Percentiles rank a stretch among this genome's conserved stretches.
Evolutionary conservation across 2,113 vertebrate genomes (phyloP).

Genomic region (Colossoma macropomum): DNA sequence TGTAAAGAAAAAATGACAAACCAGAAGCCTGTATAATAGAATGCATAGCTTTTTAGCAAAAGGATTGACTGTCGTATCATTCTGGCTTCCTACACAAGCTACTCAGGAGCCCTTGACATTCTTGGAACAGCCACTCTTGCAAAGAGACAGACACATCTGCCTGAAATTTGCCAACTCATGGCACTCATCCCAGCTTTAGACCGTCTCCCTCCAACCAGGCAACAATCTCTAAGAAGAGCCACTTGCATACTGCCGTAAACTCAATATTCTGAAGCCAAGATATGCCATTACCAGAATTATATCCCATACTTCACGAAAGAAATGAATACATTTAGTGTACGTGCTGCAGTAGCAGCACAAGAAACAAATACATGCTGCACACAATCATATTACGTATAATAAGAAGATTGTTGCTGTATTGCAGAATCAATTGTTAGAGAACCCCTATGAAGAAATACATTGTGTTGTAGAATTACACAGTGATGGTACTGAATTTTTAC

Average conservation of each 20-base stretch:
- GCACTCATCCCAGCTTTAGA: constrained; percentile 41
- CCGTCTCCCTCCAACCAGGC: constrained; percentile 33
- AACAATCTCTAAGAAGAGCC: constrained; percentile 27
- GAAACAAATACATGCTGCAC: too few species aligned
- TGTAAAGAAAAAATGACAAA: not conserved
- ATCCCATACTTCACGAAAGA: constrained; percentile 12
- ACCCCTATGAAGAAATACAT: not conserved
- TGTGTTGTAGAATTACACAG: not conserved
- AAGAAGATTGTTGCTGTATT: not conserved
- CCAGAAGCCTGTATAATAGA: constrained; percentile 3
- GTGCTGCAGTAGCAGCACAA: not conserved
- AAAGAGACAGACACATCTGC: constrained; percentile 24
- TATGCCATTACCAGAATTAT: not conserved
- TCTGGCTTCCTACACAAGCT: constrained; percentile 35
- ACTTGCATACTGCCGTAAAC: not conserved
- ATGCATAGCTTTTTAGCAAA: constrained; percentile 25
- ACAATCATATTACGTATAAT: too few species aligned
- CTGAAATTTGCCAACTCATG: constrained; percentile 39
- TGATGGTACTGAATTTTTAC: not conserved
- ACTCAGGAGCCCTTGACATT: constrained; percentile 45
- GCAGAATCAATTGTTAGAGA: not conserved
- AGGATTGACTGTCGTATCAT: constrained; percentile 15
- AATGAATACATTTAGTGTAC: constrained; percentile 12
- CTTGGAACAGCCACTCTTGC: constrained; percentile 34
- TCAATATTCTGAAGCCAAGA: constrained; percentile 31